phyloP scores from a whole-genome alignment of 2,888 invertebrate genomes.

The Polymixis lichenea region DNA sequence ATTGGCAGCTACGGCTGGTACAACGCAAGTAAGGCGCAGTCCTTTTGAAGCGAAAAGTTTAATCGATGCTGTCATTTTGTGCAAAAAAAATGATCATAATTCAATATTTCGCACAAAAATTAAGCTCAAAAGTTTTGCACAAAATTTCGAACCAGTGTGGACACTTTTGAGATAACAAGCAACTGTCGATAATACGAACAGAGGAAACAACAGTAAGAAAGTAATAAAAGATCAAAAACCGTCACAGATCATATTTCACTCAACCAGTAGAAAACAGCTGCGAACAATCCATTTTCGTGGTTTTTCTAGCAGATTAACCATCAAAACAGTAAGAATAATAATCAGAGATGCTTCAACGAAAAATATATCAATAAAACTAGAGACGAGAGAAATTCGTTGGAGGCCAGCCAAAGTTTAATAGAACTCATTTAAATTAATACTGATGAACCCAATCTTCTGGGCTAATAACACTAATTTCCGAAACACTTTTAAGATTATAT shows the following conservation, averaged over 20 bases:
- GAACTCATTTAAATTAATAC: constrained; percentile 55
- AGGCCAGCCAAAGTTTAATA: constrained; percentile 51
- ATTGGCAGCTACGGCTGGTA: no score
- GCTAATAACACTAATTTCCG: constrained; percentile 46
- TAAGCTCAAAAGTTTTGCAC: no score
- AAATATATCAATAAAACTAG: constrained; percentile 52
- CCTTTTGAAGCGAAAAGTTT: no score
- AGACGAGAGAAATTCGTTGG: constrained; percentile 37
- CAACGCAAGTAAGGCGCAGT: no score
- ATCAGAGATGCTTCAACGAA: constrained; percentile 40
- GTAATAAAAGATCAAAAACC: neutral
- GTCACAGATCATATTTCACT: constrained; percentile 36
- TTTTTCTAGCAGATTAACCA: constrained; percentile 33
- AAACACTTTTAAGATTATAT: constrained; percentile 35
- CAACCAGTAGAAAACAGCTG: constrained; percentile 33
- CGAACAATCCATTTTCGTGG: constrained; percentile 30
- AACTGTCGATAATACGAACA: neutral
- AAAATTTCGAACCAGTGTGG: no score
- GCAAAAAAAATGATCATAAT: no score
- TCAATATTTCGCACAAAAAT: no score
- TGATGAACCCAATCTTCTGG: constrained; percentile 46
- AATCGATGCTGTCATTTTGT: no score
- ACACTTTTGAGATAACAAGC: neutral
- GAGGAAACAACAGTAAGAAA: neutral
- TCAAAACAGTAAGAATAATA: constrained; percentile 46